Base-by-base conservation (phyloP, 2,797 vertebrate species). In the Argyrosomus regius region DNA sequence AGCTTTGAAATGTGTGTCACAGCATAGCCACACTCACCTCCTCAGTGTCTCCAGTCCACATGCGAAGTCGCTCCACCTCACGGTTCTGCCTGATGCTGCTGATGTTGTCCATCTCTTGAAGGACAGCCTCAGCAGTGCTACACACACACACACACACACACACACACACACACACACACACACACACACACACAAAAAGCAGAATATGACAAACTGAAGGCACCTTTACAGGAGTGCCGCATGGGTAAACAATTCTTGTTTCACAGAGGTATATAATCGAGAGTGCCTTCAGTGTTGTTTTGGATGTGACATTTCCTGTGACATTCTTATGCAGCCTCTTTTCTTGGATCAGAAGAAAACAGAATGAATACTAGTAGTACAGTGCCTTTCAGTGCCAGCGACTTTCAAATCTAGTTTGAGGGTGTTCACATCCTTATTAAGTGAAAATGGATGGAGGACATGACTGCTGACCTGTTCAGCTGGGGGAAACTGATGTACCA, bases 71-170 rank as follows among this genome's bases (percentile, higher is more conserved):
- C 87, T 99, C 98, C 81, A 99, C 98, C 91, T 99, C 98, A 50
- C 98, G 96, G 69, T 96, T 98, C 87, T 98, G 96, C 85, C 98
- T 94, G 92, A 98, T 99, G 93, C 93, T 96, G 91, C 98, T 99
- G 95, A 99, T 99, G 91, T 99, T 99, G 94, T 99, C 98, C 98
- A 99, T 99, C 94, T 99, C 98, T 92, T 99, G 98, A 2, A 99
- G 96, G 63, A 99, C 98, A 77, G 98, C 98, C 93, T 99, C 98
- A 13, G 98, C 98, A 87, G 98, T 99, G 91, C 98, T 99, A 84
- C 57, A 58, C 13, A 45, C 12, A 73, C 13, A 58, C 3, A 58
- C 4, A 50, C 3, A 61, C 3, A 61, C 4, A 52, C 45, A 59
- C 3, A 61, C 4, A 52, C 45, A 59, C 3, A 61, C 4, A 52